Base-by-base conservation (phyloP, 2,113 vertebrate genomes). In the Picathartes gymnocephalus region DNA sequence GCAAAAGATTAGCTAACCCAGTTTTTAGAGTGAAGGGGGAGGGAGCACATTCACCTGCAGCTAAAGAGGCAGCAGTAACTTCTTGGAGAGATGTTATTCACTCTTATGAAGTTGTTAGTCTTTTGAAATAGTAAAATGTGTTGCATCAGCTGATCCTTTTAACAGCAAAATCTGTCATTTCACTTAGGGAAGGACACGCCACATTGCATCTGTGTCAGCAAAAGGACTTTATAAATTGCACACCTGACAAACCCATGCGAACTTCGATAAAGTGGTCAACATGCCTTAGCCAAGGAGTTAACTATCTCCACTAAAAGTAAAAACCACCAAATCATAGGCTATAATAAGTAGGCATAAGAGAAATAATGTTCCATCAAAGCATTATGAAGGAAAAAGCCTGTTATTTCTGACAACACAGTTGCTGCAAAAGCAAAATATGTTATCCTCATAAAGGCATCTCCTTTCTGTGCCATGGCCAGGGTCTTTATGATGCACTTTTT, bases 1-100 rank as follows among this genome's bases (percentile, higher is more conserved):
- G 94, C 92, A 92, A 97, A 96, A 94, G 84, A 92, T 89, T 65
- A 27, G 4, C 50, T 94, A 93, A 95, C 78, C 58, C 22, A 85
- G 30, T 95, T 98, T 91, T 86, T 78, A 51, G 50, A 86, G 33
- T 16, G 51, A 62, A 86, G 16, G 4, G 13, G 35, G 37, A 86
- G 51, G 64, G 33, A 83, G 13, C 21, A 47, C 18, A 76, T 66
- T 71, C 50, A 90, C 23, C 51, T 60, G 24, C 24, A 58, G 9
- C 37, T 47, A 54, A 81, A 62, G 33, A 77, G 25, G 16, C 35
- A 57, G 42, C 35, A 72, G 23, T 42, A 58, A 71, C 44, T 81
- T 83, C 27, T 33, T 64, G 40, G 45, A 78, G 39, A 81, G 16
- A 45, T 30, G 30, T 33, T 82, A 66, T 65, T 95, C 86, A 86